phyloP scores from a whole-genome alignment of 2,797 vertebrate genomes.

The Clarias laeviceps region DNA sequence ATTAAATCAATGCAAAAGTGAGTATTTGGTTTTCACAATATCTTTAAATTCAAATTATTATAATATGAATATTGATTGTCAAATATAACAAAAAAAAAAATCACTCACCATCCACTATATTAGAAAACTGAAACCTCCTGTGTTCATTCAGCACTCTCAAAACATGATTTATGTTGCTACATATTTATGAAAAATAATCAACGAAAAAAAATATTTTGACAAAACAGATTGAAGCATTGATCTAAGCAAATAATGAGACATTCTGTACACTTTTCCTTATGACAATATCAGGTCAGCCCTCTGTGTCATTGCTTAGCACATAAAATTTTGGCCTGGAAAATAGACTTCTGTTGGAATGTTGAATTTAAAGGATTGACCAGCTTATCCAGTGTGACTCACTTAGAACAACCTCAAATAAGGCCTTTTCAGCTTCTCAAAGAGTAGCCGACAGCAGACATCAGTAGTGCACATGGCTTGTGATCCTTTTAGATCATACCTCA shows the following conservation, averaged over 20 bases:
- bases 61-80: neutral
- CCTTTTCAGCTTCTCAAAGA: constrained; percentile 17
- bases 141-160: neutral
- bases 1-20: neutral
- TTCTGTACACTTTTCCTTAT: neutral
- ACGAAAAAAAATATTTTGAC: neutral
- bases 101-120: too few species aligned
- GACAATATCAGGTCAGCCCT: neutral
- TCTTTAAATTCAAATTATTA: neutral
- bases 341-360: neutral
- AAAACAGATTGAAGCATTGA: neutral
- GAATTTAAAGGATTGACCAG: neutral
- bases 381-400: neutral
- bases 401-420: neutral
- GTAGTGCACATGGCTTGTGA: constrained; percentile 3
- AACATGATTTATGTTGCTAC: neutral
- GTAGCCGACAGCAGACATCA: neutral
- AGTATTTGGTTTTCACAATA: neutral
- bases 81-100: neutral
- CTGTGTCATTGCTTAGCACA: neutral
- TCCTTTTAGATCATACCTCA: constrained; percentile 63
- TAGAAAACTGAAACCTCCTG: too few species aligned
- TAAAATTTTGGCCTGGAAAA: neutral
- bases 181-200: neutral
- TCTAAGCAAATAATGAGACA: constrained; percentile 1